Conservation (phyloP, 2,113 vertebrate species). For the Crotalus horridus region DNA sequence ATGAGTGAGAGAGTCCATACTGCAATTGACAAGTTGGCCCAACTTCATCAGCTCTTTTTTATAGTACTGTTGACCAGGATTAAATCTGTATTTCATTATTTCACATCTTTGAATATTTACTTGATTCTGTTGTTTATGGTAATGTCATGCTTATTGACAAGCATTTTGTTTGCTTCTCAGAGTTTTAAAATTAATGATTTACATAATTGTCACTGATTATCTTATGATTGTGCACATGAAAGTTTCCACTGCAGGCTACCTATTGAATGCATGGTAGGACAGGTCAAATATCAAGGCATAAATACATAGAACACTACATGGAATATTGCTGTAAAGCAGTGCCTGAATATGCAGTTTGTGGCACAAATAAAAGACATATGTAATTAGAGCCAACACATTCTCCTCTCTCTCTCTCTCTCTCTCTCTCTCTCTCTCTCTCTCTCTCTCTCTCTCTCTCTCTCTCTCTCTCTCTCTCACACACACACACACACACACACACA, state of each 20-base stretch:
- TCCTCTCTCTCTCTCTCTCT: too few species aligned
- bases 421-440: too few species aligned
- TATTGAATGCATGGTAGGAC: not conserved
- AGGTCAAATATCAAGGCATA: not conserved
- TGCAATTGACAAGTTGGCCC: not conserved
- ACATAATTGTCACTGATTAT: not conserved
- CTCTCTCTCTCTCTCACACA: too few species aligned
- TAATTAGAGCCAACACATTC: not conserved
- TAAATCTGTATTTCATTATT: not conserved
- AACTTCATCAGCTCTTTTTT: not conserved
- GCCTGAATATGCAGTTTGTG: not conserved
- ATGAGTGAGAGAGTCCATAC: not conserved
- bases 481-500: too few species aligned
- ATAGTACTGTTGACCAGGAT: not conserved
- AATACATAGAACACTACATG: not conserved
- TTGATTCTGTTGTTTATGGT: not conserved
- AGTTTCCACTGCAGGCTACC: not conserved
- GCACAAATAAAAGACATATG: not conserved
- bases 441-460: too few species aligned
- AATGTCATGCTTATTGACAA: not conserved
- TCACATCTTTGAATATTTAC: not conserved
- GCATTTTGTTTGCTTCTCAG: not conserved
- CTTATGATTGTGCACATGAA: not conserved
- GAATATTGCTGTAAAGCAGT: not conserved
- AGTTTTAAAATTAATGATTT: not conserved